Percentiles rank a stretch among this genome's conserved stretches.
Evolutionary conservation across 2,797 vertebrate genomes (phyloP).

Genomic region (Urocyon cinereoargenteus): DNA sequence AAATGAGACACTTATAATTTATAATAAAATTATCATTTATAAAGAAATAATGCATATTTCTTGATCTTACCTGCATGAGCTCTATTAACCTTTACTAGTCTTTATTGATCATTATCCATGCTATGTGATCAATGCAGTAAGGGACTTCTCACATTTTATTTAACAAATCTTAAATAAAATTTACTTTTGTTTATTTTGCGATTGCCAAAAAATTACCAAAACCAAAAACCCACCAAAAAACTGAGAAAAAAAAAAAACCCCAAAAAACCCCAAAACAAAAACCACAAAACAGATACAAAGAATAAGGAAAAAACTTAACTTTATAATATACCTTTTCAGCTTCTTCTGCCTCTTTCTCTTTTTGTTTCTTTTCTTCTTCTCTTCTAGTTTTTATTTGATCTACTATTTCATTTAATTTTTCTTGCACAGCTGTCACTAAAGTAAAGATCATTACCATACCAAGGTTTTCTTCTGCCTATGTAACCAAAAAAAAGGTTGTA

Average conservation of each 20-base stretch:
- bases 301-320: neutral
- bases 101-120: neutral
- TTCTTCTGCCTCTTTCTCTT: conserved; percentile 96
- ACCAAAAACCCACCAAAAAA: neutral
- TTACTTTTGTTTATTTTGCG: conserved; percentile 31
- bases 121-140: neutral
- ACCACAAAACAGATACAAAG: neutral
- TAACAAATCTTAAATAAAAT: neutral
- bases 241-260: neutral
- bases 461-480: conserved; percentile 96
- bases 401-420: conserved; percentile 97
- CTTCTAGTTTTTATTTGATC: conserved; percentile 95
- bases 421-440: conserved; percentile 97
- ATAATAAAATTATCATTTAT: neutral
- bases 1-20: neutral
- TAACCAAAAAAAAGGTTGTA: conserved; percentile 64
- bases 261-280: neutral
- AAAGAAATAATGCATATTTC: conserved; percentile 8
- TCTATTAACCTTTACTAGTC: neutral
- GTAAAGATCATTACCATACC: conserved; percentile 99
- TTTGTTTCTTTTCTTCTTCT: conserved; percentile 94
- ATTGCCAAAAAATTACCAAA: conserved; percentile 43
- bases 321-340: conserved; percentile 94
- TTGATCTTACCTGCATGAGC: neutral
- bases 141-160: neutral